Base-by-base conservation (phyloP, 1,140 invertebrate species). In the Drosophila fuyamai region DNA sequence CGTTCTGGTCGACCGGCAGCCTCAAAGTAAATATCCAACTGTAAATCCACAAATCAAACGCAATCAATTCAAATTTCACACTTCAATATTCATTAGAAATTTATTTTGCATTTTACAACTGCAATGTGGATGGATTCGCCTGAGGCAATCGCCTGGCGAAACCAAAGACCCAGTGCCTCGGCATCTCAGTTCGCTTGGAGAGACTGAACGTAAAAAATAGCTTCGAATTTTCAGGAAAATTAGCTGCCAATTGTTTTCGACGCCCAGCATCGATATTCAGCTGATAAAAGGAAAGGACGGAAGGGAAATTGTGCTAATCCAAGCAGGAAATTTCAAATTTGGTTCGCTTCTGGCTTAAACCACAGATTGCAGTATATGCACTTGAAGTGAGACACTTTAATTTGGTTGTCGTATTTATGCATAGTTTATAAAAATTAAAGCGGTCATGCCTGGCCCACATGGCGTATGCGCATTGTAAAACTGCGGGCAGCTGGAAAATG, bases 31-130 rank as follows among this genome's bases (percentile, higher is more conserved):
- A 88, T 88, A 86, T 76, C 56, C 79, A 77, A 59, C 76, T 74
- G 81, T 73, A 88, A 88, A 71, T 83, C 83, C 84, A 76, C 84
- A 88, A 88, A 88, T 88, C 83, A 88, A 88, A 79, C 80, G 83
- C 83, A 88, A 88, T 88, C 83, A 88, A 88, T 88, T 88, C 83
- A 88, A 88, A 89, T 89, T 88, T 88, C 83, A 89, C 83, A 88
- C 83, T 88, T 88, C 83, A 88, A 88, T 88, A 88, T 88, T 88
- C 83, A 88, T 88, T 88, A 89, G 83, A 88, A 88, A 88, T 88
- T 76, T 88, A 89, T 89, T 88, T 88, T 88, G 76, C 83, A 88
- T 86, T 88, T 88, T 71, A 66, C 78, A 80, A 85, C 51, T 71
- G 73, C 73, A 58, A 50, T 54, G 59, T 60, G 53, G 47, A 70